phyloP scores from a whole-genome alignment of 1,140 invertebrate species.

The Sycobia sp. region DNA sequence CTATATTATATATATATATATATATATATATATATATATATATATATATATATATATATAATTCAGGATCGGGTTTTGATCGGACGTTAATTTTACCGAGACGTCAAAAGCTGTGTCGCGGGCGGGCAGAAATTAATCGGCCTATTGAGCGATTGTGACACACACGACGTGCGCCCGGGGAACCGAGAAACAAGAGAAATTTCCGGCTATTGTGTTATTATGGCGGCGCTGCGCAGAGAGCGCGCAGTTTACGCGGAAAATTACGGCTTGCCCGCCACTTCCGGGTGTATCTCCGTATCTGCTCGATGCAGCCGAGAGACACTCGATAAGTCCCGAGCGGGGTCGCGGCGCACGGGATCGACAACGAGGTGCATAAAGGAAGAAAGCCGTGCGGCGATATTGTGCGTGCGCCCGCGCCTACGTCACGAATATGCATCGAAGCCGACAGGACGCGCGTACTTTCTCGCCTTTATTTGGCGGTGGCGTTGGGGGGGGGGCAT shows the following conservation, averaged over 20 bases:
- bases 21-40: no score
- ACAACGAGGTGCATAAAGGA: neutral
- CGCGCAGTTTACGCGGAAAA: neutral
- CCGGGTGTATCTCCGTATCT: slow-evolving; percentile 1
- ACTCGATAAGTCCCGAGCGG: slow-evolving; percentile 4
- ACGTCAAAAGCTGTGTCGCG: no score
- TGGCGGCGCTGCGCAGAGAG: neutral
- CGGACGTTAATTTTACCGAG: no score
- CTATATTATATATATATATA: no score
- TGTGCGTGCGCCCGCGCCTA: neutral
- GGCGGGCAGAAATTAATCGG: no score
- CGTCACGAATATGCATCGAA: slow-evolving; percentile 8
- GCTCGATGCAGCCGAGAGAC: neutral
- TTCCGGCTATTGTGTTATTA: slow-evolving; percentile 18
- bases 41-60: no score
- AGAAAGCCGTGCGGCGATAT: neutral
- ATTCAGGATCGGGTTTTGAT: no score
- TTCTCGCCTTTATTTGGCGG: neutral
- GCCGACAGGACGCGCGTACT: no score
- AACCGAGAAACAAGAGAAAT: slow-evolving; percentile 10
- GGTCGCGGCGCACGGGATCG: no score
- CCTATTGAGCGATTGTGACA: no score
- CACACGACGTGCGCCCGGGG: no score
- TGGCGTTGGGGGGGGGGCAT: neutral
- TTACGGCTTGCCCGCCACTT: no score